phyloP scores from a whole-genome alignment of 2,113 vertebrate species.

The Spermophilus dauricus region DNA sequence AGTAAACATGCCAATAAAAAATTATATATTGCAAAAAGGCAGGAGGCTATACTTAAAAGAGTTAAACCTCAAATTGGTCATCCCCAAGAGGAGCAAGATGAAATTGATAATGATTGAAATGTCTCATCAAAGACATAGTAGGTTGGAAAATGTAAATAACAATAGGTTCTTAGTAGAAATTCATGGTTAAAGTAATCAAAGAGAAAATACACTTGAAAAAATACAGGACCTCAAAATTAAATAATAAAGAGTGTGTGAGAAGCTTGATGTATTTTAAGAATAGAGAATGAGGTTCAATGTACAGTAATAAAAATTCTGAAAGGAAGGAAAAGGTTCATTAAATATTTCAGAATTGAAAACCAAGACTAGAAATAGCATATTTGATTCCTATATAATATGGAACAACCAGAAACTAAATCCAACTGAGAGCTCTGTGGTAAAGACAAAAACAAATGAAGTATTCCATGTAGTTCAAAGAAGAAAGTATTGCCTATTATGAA shows the following conservation, averaged over 20 bases:
- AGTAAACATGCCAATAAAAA: neutral
- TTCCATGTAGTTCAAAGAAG: neutral
- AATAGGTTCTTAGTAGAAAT: slow-evolving; percentile 5
- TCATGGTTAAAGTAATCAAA: neutral
- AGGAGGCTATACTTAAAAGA: neutral
- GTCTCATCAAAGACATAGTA: neutral
- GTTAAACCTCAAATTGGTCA: neutral
- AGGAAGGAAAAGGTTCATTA: neutral
- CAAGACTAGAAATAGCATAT: neutral
- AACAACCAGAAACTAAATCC: neutral
- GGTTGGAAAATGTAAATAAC: neutral
- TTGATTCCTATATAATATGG: neutral
- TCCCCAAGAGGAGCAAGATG: neutral
- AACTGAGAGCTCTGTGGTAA: neutral
- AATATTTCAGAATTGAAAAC: slow-evolving; percentile 27
- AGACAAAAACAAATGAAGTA: neutral
- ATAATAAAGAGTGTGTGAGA: neutral
- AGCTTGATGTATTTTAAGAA: neutral
- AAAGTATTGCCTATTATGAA: neutral
- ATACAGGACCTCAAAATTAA: neutral
- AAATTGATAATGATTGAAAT: neutral
- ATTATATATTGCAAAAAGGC: neutral
- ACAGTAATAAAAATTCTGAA: neutral
- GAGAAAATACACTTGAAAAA: neutral
- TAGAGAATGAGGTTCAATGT: neutral